Evolutionary conservation across 1,140 invertebrate species (phyloP).

Genomic region (Venturia canescens): DNA sequence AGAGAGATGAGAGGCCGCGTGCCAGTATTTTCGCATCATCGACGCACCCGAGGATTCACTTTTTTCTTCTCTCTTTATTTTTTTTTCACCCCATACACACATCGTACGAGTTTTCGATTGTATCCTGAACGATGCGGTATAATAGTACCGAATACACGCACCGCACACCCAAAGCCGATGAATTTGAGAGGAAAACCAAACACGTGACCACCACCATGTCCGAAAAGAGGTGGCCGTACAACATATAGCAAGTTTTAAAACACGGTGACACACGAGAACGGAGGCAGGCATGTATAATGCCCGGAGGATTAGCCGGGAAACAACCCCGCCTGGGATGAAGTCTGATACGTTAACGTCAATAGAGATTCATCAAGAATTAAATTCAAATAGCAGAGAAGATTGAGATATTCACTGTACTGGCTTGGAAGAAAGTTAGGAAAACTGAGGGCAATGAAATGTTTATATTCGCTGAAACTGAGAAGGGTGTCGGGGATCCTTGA

Average conservation of each 20-base stretch:
- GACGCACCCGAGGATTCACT: constrained; percentile 59
- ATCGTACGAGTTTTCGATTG: constrained; percentile 25
- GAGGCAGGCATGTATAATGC: constrained; percentile 18
- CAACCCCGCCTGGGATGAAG: background rate
- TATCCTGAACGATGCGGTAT: background rate
- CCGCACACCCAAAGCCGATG: constrained; percentile 49
- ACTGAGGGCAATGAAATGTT: background rate
- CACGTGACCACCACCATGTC: constrained; percentile 25
- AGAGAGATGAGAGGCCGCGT: constrained; percentile 66
- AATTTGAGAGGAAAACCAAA: constrained; percentile 53
- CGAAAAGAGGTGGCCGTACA: constrained; percentile 4
- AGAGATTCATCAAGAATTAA: background rate
- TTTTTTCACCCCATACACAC: constrained; percentile 41
- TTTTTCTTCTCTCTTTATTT: constrained; percentile 51
- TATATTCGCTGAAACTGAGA: background rate
- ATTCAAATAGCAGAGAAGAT: background rate
- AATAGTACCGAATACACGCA: constrained; percentile 16
- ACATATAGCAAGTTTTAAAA: constrained; percentile 18
- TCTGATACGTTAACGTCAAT: background rate
- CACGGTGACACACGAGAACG: constrained; percentile 22
- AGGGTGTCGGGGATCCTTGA: background rate
- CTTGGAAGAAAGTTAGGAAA: background rate
- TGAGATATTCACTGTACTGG: background rate
- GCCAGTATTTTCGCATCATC: constrained; percentile 76
- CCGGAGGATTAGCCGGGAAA: constrained; percentile 11